These are phyloP conservation scores for Myotis planiceps DNA, from an alignment of 2,797 vertebrate species.

Conservation along the genomic window DNA sequence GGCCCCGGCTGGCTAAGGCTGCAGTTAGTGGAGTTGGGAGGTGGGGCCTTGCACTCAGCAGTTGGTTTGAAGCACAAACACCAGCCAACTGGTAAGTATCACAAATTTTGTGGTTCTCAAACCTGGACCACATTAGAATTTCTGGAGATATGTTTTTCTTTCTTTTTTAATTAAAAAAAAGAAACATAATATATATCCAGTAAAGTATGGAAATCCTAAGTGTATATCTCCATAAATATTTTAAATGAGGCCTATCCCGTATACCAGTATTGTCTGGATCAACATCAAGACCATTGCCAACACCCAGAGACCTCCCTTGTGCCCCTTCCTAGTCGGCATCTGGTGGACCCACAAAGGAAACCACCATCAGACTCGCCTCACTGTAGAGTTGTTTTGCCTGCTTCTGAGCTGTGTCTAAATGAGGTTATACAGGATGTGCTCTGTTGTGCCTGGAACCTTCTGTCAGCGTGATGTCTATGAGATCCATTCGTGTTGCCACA, in stretches of 20 bases:
- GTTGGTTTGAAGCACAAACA: background rate
- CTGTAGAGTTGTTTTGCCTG: background rate
- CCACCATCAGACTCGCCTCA: rapidly evolving
- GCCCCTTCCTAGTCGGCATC: background rate
- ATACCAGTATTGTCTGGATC: background rate
- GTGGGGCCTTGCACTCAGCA: background rate
- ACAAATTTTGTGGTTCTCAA: background rate
- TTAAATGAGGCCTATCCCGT: background rate
- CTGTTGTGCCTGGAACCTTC: background rate
- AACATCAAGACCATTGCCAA: background rate
- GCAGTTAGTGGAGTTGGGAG: background rate
- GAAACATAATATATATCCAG: background rate
- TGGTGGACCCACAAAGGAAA: background rate
- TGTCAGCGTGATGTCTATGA: background rate
- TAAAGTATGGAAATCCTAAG: background rate
- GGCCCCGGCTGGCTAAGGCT: rapidly evolving
- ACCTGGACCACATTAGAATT: background rate
- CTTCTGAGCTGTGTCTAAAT: background rate
- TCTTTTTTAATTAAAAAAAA: background rate
- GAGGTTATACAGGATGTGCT: background rate
- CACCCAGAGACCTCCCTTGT: background rate
- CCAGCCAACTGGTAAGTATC: background rate
- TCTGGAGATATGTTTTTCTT: background rate
- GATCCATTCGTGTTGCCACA: background rate
- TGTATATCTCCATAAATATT: background rate